Evolutionary conservation across 2,113 vertebrate genomes (phyloP), one percentile per base, ranked within the genome.

Genomic region (Tympanuchus pallidicinctus): DNA sequence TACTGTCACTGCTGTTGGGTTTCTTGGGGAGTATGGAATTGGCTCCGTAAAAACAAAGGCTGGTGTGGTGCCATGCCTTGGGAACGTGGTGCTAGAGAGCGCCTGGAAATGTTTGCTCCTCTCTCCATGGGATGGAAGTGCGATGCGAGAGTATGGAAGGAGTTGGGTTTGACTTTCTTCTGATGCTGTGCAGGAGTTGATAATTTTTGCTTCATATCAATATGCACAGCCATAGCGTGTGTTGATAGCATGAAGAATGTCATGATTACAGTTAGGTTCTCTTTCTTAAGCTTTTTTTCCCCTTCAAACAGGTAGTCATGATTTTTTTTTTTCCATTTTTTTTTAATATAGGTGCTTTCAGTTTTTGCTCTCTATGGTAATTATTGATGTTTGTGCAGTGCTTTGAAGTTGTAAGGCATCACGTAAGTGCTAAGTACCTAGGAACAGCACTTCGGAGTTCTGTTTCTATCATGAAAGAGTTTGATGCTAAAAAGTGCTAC

Each of bases 341-440:
- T 72, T 91, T 86, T 43, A 19, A 82, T 86, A 72, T 2, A 19
- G 93, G 52, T 81, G 21, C 45, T 81, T 76, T 71, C 54, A 57
- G 70, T 93, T 94, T 94, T 95, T 88, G 80, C 75, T 72, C n/a
- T 90, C 38, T 81, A 75, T 92, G 90, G 85, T 91, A 94, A 91
- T 85, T 94, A 92, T 82, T 88, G 93, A 84, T 89, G 79, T 88
- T 95, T 95, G 75, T 78, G 69, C 73, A 80, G 25, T 1, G 50
- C 91, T 95, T 96, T 96, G 93, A 96, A 96, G 94, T 96, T 92
- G 56, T 43, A 77, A 94, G 84, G 81, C 66, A 72, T 27, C 59
- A 48, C 65, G 4, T 79, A 79, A 94, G 60, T 24, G 4, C 88
- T 86, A 64, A 91, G 79, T 86, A 89, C 70, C 92, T 76, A 83